Evolutionary conservation across 2,888 invertebrate species (phyloP).

Genomic region (Agrotis clavis): DNA sequence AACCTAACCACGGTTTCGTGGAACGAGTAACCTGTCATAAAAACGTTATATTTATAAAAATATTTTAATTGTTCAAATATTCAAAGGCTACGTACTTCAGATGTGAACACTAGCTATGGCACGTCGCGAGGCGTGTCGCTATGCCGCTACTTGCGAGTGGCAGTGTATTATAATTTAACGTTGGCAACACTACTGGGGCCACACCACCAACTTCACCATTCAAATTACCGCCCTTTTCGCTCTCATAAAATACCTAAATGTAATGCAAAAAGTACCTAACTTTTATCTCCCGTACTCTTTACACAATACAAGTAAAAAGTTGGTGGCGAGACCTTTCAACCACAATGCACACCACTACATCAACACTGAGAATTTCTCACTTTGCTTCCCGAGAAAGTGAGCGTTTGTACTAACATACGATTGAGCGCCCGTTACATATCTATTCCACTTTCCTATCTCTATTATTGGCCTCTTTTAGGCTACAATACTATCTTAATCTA

Average conservation of each 20-base stretch:
- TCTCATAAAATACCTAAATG: background rate
- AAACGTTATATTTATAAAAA: slow-evolving; percentile 56
- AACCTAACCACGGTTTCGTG: slow-evolving; percentile 59
- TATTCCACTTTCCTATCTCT: slow-evolving; percentile 3
- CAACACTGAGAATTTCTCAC: slow-evolving; percentile 46
- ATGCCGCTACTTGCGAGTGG: slow-evolving; percentile 58
- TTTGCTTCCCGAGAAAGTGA: slow-evolving; percentile 47
- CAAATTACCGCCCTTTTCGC: background rate
- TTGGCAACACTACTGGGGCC: slow-evolving; percentile 58
- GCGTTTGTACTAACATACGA: slow-evolving; percentile 42
- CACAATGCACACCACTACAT: slow-evolving; percentile 55
- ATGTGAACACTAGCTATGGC: slow-evolving; percentile 61
- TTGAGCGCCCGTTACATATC: slow-evolving; percentile 19
- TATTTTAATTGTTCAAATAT: slow-evolving; percentile 56
- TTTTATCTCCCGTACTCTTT: background rate
- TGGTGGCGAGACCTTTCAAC: slow-evolving; percentile 30
- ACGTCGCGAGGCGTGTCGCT: slow-evolving; percentile 54
- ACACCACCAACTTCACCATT: slow-evolving; percentile 31
- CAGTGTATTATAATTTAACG: slow-evolving; percentile 56
- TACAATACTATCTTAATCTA: slow-evolving; percentile 11
- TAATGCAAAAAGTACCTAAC: background rate
- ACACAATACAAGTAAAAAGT: slow-evolving; percentile 2
- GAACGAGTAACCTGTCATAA: slow-evolving; percentile 57
- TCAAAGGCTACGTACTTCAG: slow-evolving; percentile 58
- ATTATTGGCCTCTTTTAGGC: slow-evolving; percentile 28